phyloP scores from a whole-genome alignment of 92 coral and sea anemone species.

The Virgularia gustaviana region DNA sequence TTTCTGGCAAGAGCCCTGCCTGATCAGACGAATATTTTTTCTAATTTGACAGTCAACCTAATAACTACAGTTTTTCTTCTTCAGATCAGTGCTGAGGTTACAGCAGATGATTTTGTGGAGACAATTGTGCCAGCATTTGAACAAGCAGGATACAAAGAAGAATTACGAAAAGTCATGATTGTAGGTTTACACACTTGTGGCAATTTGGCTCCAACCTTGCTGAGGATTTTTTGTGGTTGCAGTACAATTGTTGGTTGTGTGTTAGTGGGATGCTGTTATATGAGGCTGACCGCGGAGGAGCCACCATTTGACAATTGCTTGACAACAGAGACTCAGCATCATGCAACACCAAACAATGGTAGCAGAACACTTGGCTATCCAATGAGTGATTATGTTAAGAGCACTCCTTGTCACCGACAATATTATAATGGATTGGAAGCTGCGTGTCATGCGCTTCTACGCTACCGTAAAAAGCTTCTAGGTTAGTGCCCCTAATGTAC shows the following conservation, averaged over 20 bases:
- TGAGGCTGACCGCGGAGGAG: constrained; percentile 15
- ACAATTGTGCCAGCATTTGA: no score
- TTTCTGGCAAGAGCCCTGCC: no score
- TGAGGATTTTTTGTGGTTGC: constrained; percentile 15
- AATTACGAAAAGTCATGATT: no score
- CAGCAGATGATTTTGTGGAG: constrained; percentile 21
- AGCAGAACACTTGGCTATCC: constrained; percentile 13
- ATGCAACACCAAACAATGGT: not conserved
- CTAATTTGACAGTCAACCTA: no score
- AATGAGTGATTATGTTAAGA: constrained; percentile 21
- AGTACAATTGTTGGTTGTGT: not conserved
- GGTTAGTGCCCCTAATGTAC: no score
- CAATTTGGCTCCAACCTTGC: constrained; percentile 24
- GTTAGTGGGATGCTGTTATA: constrained; percentile 23
- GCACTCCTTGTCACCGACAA: constrained; percentile 2
- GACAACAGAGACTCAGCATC: not conserved
- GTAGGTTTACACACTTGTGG: constrained; percentile 40
- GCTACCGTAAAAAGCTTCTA: constrained; percentile 24
- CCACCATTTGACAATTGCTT: not conserved
- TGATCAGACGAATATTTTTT: no score
- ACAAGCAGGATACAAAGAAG: no score
- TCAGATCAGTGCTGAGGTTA: constrained; percentile 19
- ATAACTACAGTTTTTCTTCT: no score
- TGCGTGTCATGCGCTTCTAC: constrained; percentile 25
- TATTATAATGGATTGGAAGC: constrained; percentile 26